phyloP scores from a whole-genome alignment of 2,113 vertebrate species.

The Globicephala melas region DNA sequence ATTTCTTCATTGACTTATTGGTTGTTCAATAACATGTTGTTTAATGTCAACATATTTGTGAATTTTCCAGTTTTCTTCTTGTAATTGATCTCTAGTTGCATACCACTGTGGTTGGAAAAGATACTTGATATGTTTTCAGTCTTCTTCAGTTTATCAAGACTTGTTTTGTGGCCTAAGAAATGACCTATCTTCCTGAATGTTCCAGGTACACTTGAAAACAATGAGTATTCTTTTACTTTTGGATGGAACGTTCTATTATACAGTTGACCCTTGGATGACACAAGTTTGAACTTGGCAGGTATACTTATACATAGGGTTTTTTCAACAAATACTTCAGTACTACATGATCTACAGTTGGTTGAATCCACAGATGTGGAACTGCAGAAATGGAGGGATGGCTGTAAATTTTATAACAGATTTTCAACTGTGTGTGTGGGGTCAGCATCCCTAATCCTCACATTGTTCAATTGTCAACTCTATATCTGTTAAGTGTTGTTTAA shows the following conservation, averaged over 20 bases:
- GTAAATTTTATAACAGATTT: too few species aligned
- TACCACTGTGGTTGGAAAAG: background rate
- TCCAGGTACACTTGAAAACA: background rate
- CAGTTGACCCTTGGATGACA: too few species aligned
- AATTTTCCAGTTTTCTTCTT: background rate
- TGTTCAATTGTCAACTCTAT: background rate
- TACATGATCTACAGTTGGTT: too few species aligned
- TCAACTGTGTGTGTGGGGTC: too few species aligned
- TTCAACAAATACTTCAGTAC: too few species aligned
- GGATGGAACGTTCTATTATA: background rate
- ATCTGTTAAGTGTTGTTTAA: background rate
- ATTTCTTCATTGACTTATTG: background rate
- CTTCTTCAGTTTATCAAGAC: background rate
- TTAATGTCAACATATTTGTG: background rate
- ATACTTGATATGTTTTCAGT: background rate
- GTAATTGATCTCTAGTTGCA: background rate
- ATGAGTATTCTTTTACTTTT: background rate
- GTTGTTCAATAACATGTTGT: background rate
- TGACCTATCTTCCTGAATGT: background rate
- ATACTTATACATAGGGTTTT: too few species aligned
- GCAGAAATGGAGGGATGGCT: too few species aligned
- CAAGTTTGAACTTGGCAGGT: too few species aligned
- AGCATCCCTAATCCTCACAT: too few species aligned
- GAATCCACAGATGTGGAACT: too few species aligned
- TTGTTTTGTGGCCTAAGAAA: background rate